Conservation (phyloP, 2,797 vertebrate genomes). For the Podargus strigoides region DNA sequence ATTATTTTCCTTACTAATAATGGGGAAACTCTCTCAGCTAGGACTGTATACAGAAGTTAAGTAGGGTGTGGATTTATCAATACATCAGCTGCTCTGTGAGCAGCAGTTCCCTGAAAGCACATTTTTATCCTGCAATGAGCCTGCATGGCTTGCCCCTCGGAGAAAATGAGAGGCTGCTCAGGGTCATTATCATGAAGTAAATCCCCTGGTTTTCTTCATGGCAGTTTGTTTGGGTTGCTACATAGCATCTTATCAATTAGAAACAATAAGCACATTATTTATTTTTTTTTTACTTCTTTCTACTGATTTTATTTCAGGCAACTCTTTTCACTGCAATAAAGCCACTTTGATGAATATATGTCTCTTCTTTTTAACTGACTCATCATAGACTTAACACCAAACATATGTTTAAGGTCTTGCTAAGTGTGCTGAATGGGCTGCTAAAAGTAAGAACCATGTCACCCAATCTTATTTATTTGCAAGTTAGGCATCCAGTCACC, state of each 20-base stretch:
- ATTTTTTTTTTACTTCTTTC: neutral
- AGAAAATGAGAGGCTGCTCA: neutral
- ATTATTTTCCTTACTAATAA: neutral
- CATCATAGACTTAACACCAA: neutral
- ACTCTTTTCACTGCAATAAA: neutral
- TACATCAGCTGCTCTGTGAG: neutral
- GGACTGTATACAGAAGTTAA: neutral
- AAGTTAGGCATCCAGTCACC: neutral
- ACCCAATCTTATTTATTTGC: neutral
- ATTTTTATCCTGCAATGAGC: neutral
- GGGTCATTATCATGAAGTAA: neutral
- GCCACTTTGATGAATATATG: neutral
- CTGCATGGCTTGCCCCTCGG: rapidly evolving
- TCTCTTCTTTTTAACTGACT: neutral
- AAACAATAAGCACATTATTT: neutral
- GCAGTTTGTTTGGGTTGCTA: neutral
- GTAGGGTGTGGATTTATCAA: neutral
- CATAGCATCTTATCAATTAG: neutral
- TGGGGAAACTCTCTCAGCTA: neutral
- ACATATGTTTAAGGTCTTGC: neutral
- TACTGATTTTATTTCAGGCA: neutral
- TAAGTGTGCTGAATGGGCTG: rapidly evolving
- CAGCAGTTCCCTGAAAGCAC: neutral
- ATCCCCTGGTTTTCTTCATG: neutral
- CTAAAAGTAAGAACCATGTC: neutral